Evolutionary conservation across 2,888 invertebrate genomes (phyloP), one percentile per base, ranked within the genome.

Genomic region (Boloria selene): DNA sequence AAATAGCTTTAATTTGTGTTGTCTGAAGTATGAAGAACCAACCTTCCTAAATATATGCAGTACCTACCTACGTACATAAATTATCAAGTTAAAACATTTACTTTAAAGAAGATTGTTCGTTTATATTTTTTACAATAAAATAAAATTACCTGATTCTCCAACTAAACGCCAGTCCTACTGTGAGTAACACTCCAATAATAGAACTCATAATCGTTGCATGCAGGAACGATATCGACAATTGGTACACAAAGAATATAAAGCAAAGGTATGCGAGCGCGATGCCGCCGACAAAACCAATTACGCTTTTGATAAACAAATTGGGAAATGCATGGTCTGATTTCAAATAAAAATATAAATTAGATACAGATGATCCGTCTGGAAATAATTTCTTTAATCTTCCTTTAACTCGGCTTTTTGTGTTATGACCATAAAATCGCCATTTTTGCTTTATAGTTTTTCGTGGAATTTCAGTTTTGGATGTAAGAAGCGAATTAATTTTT

Each of bases 111-210:
- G n/a, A n/a, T n/a, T n/a, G n/a, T n/a, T n/a, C n/a, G 13, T 5
- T 31, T 5, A 45, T n/a, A 16, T 1, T 2, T 45, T 58, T 47
- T 45, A 31, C 47, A 47, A 49, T 4, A 49, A 5, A n/a, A n/a
- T 16, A 13, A 49, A 59, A 75, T 70, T 70, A 88, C 90, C 89
- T 84, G 62, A 87, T 84, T 71, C 90, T 82, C 65, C 85, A 85
- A 70, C 95, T 95, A 79, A 95, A 95, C 0, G 95, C 95, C 56
- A 96, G 83, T 5, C 95, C 95, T 66, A 95, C 81, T 1, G 95
- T 95, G 31, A 95, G 85, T 67, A 95, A 82, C 10, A 94, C 86
- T 13, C 95, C 95, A 72, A 95, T 87, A 51, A 94, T 72, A 0
- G 94, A 93, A 75, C 95, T 95, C 75, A 95, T 83, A 45, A 94